A percentile compares a stretch with the other conserved stretches of the same genome.
phyloP scores from a whole-genome alignment of 2,113 vertebrate genomes.

The Kryptolebias marmoratus region DNA sequence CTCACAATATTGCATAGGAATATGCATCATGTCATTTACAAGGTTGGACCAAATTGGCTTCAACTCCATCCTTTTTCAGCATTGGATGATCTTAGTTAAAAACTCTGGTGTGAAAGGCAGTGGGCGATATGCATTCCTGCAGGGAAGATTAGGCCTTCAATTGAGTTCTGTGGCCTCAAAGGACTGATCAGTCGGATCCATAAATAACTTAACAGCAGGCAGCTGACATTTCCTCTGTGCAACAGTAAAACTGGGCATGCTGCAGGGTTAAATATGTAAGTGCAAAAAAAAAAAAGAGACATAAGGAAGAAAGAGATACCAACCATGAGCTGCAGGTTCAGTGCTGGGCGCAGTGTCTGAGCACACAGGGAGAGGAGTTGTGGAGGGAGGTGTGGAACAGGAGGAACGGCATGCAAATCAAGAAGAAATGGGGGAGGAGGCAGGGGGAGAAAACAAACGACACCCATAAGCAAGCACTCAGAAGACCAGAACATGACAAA shows the following conservation, averaged over 20 bases:
- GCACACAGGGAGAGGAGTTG: conserved; percentile 77
- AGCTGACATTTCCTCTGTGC: conserved; percentile 38
- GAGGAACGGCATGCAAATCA: conserved; percentile 84
- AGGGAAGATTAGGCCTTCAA: too few species aligned
- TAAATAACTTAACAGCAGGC: conserved; percentile 22
- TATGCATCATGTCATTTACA: too few species aligned
- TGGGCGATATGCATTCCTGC: too few species aligned
- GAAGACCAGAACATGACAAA: conserved; percentile 80
- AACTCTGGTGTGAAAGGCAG: too few species aligned
- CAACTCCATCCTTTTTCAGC: too few species aligned
- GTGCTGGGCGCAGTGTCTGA: conserved; percentile 83
- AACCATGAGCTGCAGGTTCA: conserved; percentile 86
- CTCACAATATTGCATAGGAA: too few species aligned
- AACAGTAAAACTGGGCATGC: conserved; percentile 41
- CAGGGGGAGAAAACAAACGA: conserved; percentile 78
- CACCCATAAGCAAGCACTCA: conserved; percentile 84
- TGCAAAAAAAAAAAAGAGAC: conserved; percentile 11
- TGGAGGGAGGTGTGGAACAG: conserved; percentile 78
- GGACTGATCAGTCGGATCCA: conserved; percentile 9
- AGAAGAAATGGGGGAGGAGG: conserved; percentile 63
- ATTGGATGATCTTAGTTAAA: too few species aligned
- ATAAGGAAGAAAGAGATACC: conserved; percentile 76
- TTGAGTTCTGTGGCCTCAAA: not conserved
- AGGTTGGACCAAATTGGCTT: too few species aligned
- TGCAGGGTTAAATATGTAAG: conserved; percentile 39